phyloP scores from a whole-genome alignment of 1,140 invertebrate species.

The Papilio polyxenes region DNA sequence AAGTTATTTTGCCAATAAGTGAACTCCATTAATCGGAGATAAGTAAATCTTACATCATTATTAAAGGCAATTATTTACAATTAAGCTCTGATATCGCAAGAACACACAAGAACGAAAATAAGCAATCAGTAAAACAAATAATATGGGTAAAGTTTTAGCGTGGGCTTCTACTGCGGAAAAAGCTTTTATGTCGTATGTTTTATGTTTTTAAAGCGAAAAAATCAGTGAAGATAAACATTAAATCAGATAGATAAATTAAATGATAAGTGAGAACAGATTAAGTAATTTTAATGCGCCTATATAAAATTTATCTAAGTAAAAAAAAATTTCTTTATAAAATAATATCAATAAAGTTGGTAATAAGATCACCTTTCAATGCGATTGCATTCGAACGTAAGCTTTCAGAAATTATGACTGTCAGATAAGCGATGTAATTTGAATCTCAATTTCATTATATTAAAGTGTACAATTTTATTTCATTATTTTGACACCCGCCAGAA shows the following conservation, averaged over 20 bases:
- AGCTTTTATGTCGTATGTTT: not conserved
- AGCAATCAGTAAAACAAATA: not conserved
- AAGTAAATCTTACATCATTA: conserved; percentile 16
- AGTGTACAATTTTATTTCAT: not conserved
- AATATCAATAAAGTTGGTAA: no score
- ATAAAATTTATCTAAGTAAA: no score
- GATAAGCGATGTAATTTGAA: not conserved
- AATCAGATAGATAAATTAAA: no score
- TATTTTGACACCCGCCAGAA: not conserved
- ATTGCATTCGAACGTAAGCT: not conserved
- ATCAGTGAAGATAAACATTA: no score
- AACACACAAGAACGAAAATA: conserved; percentile 19
- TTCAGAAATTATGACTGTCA: not conserved
- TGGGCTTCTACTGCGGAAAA: not conserved
- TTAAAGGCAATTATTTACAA: conserved; percentile 15
- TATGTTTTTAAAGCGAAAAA: no score
- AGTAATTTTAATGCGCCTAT: no score
- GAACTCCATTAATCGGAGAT: conserved; percentile 21
- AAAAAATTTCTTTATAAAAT: no score
- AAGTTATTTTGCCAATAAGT: not conserved
- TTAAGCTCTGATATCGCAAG: conserved; percentile 9
- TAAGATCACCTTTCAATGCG: no score
- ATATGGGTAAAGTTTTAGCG: not conserved
- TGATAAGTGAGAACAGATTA: no score
- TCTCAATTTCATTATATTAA: not conserved